Percentiles rank a stretch among this genome's conserved stretches.
Conservation (phyloP, 2,888 invertebrate genomes). For the Cylindroiulus punctatus region DNA sequence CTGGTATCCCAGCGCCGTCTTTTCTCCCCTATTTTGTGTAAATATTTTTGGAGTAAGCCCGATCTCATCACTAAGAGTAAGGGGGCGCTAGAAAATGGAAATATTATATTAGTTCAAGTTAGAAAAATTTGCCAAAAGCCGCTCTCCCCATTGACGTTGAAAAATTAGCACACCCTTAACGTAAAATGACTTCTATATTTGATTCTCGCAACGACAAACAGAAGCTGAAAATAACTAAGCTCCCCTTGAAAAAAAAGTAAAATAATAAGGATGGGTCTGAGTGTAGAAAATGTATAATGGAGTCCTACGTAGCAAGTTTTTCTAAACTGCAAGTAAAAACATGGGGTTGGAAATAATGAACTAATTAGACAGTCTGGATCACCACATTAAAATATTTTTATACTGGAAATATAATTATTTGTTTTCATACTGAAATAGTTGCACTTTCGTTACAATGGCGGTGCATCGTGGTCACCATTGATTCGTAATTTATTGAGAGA, state of each 20-base stretch:
- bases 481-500: too few relatives aligned
- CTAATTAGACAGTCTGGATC: too few relatives aligned
- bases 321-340: too few relatives aligned
- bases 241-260: neutral
- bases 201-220: neutral
- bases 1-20: neutral
- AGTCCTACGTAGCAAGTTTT: too few relatives aligned
- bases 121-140: conserved; percentile 20
- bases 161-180: conserved; percentile 31
- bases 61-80: neutral
- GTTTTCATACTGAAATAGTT: too few relatives aligned
- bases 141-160: conserved; percentile 2
- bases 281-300: too few relatives aligned
- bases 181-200: neutral
- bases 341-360: too few relatives aligned
- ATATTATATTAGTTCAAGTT: conserved; percentile 1
- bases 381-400: too few relatives aligned
- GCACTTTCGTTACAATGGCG: too few relatives aligned
- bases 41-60: conserved; percentile 1
- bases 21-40: conserved; percentile 18
- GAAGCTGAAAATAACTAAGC: conserved; percentile 17
- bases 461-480: too few relatives aligned
- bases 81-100: neutral
- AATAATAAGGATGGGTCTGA: too few relatives aligned
- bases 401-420: too few relatives aligned